Base-by-base conservation (phyloP, 1,140 invertebrate species). In the Trichonephila clavipes region DNA sequence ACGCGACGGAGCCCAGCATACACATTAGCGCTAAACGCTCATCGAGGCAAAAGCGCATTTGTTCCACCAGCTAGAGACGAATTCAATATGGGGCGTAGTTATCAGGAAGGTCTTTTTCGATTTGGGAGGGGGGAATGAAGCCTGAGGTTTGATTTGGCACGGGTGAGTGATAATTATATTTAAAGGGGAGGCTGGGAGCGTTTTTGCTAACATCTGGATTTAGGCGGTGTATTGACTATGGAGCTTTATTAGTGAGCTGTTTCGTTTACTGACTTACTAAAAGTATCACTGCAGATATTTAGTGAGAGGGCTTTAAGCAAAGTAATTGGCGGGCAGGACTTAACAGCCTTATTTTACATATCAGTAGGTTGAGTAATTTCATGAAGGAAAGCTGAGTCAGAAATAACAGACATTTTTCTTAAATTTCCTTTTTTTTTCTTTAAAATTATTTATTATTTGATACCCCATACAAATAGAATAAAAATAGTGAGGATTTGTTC, bases 21-120 rank as follows among this genome's bases (percentile, higher is more conserved):
- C 34, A 72, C 87, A 88, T 88, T 88, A 88, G 87, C 87, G 34
- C 66, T 69, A 69, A 88, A 88, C 87, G 87, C 87, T 88, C 87
- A 66, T 21, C n/a, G 87, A 72, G 64, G 58, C 59, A 66, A 72
- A 88, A 62, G 64, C 87, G 40, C 64, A 88, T 88, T 88, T 88
- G 87, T 88, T 69, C 62, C 87, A 69, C 34, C 34, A 62, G 87
- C 28, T 87, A 34, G 85, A 66, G 87, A 88, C 59, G 87, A 88
- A 88, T 88, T 88, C 87, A 88, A 88, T 88, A 88, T 88, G 87
- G 62, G 64, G 62, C 72, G 72, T 6, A 77, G 24, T 18, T 77
- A 77, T 77, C 82, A 14, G 44, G 34, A 16, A 77, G 72, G 72
- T 77, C 72, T 77, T 77, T 77, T 77, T 77, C 72, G 72, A 77